Base-by-base conservation (phyloP, 2,888 invertebrate species). In the Proisotoma minuta region DNA sequence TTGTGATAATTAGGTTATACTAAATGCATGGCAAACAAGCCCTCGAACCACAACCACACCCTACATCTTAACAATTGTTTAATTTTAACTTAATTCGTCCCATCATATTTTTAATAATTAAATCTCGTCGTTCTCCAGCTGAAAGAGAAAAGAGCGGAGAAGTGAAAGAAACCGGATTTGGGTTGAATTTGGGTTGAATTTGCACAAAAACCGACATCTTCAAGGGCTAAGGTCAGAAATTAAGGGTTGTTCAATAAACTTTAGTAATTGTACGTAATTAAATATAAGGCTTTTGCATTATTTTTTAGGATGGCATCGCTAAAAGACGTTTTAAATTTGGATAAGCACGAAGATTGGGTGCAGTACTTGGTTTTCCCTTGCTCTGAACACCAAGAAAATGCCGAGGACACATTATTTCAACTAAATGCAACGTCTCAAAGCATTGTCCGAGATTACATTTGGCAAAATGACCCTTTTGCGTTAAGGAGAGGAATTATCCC, bases 381-480 rank as follows among this genome's bases (percentile, higher is more conserved):
- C 23, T 50, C 51, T n/a, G 8, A 8, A 28, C 28, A 29, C 18
- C 22, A 39, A 20, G n/a, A 57, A 1, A 54, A 63, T 27, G 28
- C 53, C 23, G 29, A 58, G n/a, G 60, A 62, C 26, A 28, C 29
- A 12, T 57, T 73, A 43, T 48, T 60, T n/a, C 60, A 70, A 43
- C 43, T 69, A 8, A 73, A 68, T 57, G 67, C 66, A 27, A 62
- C 61, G 49, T 65, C 65, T 57, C 66, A 69, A 54, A 43, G 57
- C 4, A 62, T 71, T 27, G 59, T 66, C 27, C 65, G 63, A 23
- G 70, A 71, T 43, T 73, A 73, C 43, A 60, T 73, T 54, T 73
- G 73, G 73, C 70, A 71, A 12, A 65, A 65, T 43, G 73, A 73
- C 24, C 56, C 69, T 2, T 69, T 71, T 53, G 20, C 53, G 12